Conservation (phyloP, 2,888 invertebrate species). For the Chrysina gloriosa region DNA sequence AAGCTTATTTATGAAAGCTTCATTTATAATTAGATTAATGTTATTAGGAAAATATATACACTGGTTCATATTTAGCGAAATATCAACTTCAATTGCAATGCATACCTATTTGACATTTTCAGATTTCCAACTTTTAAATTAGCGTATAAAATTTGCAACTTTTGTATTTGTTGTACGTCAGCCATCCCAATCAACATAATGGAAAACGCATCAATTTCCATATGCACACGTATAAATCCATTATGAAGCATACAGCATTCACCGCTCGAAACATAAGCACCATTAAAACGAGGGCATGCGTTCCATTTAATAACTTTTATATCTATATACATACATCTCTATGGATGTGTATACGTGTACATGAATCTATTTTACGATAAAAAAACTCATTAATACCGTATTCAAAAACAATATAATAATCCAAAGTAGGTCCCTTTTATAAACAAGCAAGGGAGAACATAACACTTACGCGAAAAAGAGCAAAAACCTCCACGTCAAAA, state of each 20-base stretch:
- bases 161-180: neutral
- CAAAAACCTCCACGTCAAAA: conserved; percentile 61
- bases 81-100: neutral
- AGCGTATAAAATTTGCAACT: conserved; percentile 1
- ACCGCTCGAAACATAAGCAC: conserved; percentile 2
- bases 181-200: conserved; percentile 22
- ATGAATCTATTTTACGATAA: conserved; percentile 8
- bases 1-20: too few species aligned
- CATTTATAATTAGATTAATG: too few species aligned
- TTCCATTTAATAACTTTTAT: conserved; percentile 33
- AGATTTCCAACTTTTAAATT: neutral
- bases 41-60: too few species aligned
- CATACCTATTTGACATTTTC: neutral
- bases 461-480: conserved; percentile 58
- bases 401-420: conserved; percentile 43
- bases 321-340: neutral
- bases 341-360: neutral
- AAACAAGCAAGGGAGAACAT: conserved; percentile 53
- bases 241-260: conserved; percentile 6
- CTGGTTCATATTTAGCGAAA: neutral
- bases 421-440: conserved; percentile 45
- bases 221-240: conserved; percentile 21
- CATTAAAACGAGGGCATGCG: conserved; percentile 27
- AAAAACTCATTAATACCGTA: conserved; percentile 44
- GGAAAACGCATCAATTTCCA: conserved; percentile 20